Base-by-base conservation (phyloP, 1,140 invertebrate genomes). In the Orius laevigatus region DNA sequence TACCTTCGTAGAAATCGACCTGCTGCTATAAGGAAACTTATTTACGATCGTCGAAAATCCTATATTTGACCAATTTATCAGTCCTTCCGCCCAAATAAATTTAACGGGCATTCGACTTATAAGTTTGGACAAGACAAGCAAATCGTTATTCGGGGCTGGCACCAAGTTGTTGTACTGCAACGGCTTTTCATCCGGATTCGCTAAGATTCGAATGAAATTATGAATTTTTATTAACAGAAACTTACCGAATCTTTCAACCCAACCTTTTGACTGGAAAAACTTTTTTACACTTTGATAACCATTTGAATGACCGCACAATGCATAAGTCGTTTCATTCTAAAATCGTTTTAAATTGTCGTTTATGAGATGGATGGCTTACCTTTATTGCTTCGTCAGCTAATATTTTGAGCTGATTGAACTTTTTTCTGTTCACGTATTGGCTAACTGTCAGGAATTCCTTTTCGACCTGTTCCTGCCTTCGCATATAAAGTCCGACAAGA, bases 1-100 rank as follows among this genome's bases (percentile, higher is more conserved):
- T 33, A 57, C 57, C 52, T 58, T 57, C 6, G 55, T 58, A 4
- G 57, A 56, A 44, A 58, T 53, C 18, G 53, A 55, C 19, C 52
- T 51, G 5, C 50, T 48, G 31, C 35, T 34, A 15, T 19, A 39
- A 2, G 55, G 55, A 39, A 58, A 55, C 31, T 55, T 46, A 36
- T 53, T 58, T 32, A 58, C 52, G 38, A 58, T 56, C 1, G 52
- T 54, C 8, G 32, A 34, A 15, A 49, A 46, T 41, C 41, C 44
- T 8, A 58, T 20, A n/a, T 41, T 41, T 16, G 55, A 53, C 57
- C 57, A 58, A 31, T 58, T 55, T 4, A 58, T 45, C 44, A 41
- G 42, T 9, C 49, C 50, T 46, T 57, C 54, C 11, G 51, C 51
- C 57, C 57, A 58, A 33, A 58, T 50, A 33, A 58, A 56, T 35